Conservation (phyloP, 2,113 vertebrate species). For the Coptodon rendalli region DNA sequence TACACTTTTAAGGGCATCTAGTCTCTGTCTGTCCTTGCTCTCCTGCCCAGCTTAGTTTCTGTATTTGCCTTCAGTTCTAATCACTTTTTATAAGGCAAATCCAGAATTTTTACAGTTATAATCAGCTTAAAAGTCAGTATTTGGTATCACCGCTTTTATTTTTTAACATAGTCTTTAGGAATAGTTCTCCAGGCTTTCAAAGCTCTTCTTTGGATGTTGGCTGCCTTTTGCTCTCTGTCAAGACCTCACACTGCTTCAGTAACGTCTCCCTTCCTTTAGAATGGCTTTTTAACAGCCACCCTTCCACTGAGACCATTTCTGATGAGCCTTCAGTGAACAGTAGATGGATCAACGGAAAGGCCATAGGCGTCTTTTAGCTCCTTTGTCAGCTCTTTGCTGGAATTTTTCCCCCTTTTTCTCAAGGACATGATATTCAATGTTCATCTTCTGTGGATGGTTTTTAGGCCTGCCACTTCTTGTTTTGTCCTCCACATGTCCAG, state of each 20-base stretch:
- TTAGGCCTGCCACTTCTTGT: neutral
- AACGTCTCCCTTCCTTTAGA: neutral
- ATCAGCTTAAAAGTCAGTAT: neutral
- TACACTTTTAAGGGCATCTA: neutral
- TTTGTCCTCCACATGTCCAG: neutral
- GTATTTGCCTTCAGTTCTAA: neutral
- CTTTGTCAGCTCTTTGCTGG: neutral
- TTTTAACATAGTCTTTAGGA: neutral
- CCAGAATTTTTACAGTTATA: neutral
- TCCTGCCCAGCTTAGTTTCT: neutral
- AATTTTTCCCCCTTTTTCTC: neutral
- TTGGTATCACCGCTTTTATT: neutral
- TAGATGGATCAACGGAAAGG: neutral
- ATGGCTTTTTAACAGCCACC: neutral
- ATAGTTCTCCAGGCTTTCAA: neutral
- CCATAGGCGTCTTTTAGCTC: neutral
- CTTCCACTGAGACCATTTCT: neutral
- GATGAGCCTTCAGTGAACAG: neutral
- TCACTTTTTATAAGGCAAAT: neutral
- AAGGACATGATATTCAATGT: neutral
- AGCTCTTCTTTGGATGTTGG: neutral
- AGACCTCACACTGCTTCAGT: neutral
- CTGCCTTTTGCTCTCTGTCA: neutral
- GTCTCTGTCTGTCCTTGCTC: neutral
- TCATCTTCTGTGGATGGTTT: neutral